Evolutionary conservation across 2,113 vertebrate species (phyloP).

Genomic region (Aplodontia rufa): DNA sequence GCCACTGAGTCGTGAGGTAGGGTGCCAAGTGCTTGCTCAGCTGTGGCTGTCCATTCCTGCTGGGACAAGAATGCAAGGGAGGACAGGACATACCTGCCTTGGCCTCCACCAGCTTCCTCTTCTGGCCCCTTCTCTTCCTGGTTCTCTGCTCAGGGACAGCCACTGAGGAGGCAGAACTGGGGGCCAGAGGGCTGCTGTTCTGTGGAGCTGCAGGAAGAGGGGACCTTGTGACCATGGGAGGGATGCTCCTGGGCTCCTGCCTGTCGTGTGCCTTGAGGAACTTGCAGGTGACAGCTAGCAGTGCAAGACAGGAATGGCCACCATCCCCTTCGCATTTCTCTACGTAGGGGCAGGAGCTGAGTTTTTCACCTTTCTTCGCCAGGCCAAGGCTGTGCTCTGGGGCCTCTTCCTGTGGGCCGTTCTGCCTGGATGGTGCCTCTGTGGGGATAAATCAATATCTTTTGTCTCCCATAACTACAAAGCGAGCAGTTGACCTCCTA

Average conservation of each 20-base stretch:
- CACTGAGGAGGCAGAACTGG: neutral
- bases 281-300: neutral
- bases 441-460: neutral
- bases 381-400: neutral
- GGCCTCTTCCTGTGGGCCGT: neutral
- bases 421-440: neutral
- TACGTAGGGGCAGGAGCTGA: neutral
- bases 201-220: neutral
- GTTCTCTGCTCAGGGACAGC: slow-evolving; percentile 1
- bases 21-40: neutral
- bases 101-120: neutral
- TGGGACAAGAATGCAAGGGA: neutral
- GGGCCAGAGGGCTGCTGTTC: neutral
- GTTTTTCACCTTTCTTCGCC: neutral
- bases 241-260: neutral
- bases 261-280: neutral
- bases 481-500: neutral
- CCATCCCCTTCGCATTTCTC: neutral
- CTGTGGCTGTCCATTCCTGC: neutral
- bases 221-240: neutral
- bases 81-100: neutral
- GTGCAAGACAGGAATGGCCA: neutral
- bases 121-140: neutral
- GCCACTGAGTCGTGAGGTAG: neutral
- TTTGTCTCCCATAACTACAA: neutral